Conservation (phyloP, 1,140 invertebrate genomes). For the Mizuhopecten yessoensis region DNA sequence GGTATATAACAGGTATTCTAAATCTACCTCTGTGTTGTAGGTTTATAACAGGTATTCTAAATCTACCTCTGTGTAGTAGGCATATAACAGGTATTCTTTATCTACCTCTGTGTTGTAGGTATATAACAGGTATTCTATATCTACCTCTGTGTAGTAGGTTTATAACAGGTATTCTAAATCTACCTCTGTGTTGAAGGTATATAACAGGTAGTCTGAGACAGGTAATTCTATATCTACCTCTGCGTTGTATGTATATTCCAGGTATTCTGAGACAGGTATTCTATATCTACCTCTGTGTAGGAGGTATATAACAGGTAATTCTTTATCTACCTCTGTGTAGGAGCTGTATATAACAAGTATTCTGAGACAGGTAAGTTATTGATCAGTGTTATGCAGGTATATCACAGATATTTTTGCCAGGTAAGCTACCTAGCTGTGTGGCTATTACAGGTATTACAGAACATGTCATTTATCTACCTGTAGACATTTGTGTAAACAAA, state of each 20-base stretch:
- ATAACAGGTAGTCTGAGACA: background rate
- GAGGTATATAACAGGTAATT: background rate
- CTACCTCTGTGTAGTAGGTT: too few relatives aligned
- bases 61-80: too few relatives aligned
- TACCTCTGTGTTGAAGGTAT: too few relatives aligned
- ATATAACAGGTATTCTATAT: too few relatives aligned
- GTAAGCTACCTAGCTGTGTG: constrained; percentile 7
- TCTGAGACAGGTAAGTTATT: background rate
- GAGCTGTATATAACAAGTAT: too few relatives aligned
- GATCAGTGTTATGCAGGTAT: background rate
- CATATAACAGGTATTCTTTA: too few relatives aligned
- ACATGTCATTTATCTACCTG: background rate
- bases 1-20: too few relatives aligned
- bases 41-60: too few relatives aligned
- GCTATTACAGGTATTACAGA: too few relatives aligned
- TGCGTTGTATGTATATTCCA: background rate
- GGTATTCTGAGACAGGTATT: background rate
- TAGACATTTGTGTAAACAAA: constrained; percentile 40
- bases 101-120: too few relatives aligned
- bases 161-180: too few relatives aligned
- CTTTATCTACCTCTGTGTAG: background rate
- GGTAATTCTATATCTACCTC: background rate
- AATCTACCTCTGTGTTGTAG: too few relatives aligned
- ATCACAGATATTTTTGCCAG: background rate
- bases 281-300: background rate